Conservation (phyloP, 2,888 invertebrate genomes). For the Aelia acuminata region DNA sequence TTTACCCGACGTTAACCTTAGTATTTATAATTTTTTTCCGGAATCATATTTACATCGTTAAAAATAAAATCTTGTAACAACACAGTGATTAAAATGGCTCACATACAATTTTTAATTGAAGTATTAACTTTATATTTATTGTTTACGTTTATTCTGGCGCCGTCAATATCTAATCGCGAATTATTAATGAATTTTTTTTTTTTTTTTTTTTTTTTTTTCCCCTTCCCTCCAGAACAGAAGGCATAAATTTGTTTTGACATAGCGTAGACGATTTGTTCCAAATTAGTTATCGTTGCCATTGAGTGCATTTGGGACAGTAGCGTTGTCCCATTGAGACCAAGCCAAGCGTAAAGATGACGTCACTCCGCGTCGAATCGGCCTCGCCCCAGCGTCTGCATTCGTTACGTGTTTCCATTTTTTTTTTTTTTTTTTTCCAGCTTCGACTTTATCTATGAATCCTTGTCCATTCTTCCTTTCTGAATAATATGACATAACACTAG, state of each 20-base stretch:
- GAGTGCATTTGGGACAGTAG: neutral
- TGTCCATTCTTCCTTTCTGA: neutral
- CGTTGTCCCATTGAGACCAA: neutral
- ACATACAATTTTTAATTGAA: no score
- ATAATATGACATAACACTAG: neutral
- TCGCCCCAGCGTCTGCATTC: neutral
- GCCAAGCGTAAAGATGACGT: slow-evolving; percentile 34
- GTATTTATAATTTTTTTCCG: no score
- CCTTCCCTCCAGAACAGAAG: neutral
- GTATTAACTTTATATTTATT: no score
- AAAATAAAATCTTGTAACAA: no score
- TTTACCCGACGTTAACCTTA: no score
- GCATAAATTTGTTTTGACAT: slow-evolving; percentile 10
- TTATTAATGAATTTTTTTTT: neutral
- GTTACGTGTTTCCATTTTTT: slow-evolving; percentile 19
- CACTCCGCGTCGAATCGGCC: neutral
- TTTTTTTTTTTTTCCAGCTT: neutral
- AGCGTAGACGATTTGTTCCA: slow-evolving; percentile 31
- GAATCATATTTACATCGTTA: no score
- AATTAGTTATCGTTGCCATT: slow-evolving; percentile 13
- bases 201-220: neutral
- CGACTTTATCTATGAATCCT: slow-evolving; percentile 7
- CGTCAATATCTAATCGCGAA: neutral
- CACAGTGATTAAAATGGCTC: no score
- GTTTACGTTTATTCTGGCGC: no score